These are phyloP conservation scores for Marmota monax DNA, from an alignment of 2,113 vertebrate genomes.

Conservation along the genomic window DNA sequence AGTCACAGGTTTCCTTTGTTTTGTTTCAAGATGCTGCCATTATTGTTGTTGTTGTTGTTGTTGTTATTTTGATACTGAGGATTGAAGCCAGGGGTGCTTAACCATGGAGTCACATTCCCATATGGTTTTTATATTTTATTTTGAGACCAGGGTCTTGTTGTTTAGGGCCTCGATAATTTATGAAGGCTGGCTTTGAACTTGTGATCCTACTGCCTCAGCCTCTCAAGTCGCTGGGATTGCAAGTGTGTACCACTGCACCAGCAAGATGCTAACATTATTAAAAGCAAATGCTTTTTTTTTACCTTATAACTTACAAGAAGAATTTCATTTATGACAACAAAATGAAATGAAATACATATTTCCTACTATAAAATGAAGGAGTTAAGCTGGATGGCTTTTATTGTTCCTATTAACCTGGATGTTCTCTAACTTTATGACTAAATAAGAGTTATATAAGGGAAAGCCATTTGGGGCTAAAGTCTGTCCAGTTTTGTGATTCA, in stretches of 20 bases:
- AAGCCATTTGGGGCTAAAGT: neutral
- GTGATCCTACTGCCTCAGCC: too few relatives aligned
- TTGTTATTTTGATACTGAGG: too few relatives aligned
- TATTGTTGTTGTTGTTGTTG: neutral
- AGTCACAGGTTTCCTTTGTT: neutral
- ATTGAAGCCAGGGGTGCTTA: too few relatives aligned
- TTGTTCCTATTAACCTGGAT: neutral
- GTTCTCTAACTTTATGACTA: constrained; percentile 19
- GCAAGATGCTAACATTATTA: constrained; percentile 34
- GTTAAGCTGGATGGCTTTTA: neutral
- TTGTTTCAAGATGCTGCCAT: constrained; percentile 1
- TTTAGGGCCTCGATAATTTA: too few relatives aligned
- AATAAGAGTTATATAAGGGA: neutral
- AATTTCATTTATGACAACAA: neutral
- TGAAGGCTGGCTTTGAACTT: too few relatives aligned
- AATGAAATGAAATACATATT: constrained; percentile 14
- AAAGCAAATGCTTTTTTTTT: neutral
- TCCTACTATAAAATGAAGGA: neutral
- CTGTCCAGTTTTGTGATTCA: neutral
- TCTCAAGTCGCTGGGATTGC: too few relatives aligned
- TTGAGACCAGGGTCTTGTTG: too few relatives aligned
- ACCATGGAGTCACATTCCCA: too few relatives aligned
- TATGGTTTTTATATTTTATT: too few relatives aligned
- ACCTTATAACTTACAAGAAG: neutral
- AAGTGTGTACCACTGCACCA: too few relatives aligned